These are phyloP conservation scores for Turritopsis rubra DNA, from an alignment of 30 jellyfish, hydroid and myxozoan species.

Conservation along the genomic window DNA sequence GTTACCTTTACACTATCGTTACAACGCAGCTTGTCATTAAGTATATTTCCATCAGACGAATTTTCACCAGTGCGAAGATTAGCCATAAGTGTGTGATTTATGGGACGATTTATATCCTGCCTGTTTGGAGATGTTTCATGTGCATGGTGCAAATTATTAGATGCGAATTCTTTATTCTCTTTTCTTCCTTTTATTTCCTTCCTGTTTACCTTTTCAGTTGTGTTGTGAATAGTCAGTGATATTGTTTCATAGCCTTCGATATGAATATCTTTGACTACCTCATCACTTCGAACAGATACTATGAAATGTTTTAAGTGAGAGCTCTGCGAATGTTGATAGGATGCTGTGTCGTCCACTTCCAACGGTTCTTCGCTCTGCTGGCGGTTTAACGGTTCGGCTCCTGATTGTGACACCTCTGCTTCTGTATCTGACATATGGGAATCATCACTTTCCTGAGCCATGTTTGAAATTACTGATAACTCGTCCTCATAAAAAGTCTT, in stretches of 20 bases:
- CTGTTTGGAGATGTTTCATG: background rate
- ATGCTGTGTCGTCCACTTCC: too few relatives aligned
- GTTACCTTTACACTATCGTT: too few relatives aligned
- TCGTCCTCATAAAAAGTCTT: background rate
- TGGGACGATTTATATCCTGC: background rate
- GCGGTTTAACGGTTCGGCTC: background rate
- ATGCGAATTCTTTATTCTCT: background rate
- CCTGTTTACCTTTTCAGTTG: background rate
- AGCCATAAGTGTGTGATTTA: background rate
- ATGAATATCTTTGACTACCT: background rate
- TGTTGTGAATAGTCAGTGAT: background rate
- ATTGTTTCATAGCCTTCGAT: background rate
- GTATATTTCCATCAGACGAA: background rate
- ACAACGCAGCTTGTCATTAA: background rate
- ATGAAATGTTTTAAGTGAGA: constrained; percentile 1
- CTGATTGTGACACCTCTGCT: background rate
- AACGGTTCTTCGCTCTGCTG: too few relatives aligned
- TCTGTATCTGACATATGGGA: background rate
- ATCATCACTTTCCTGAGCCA: too few relatives aligned
- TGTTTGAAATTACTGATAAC: background rate
- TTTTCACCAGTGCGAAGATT: background rate
- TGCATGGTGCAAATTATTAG: background rate
- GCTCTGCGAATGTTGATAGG: background rate
- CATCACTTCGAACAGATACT: background rate
- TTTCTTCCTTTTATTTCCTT: background rate